Percentiles rank a stretch among this genome's conserved stretches.
These are phyloP conservation scores for Trematomus loennbergii DNA, from an alignment of 2,113 vertebrate species.

Conservation along the genomic window DNA sequence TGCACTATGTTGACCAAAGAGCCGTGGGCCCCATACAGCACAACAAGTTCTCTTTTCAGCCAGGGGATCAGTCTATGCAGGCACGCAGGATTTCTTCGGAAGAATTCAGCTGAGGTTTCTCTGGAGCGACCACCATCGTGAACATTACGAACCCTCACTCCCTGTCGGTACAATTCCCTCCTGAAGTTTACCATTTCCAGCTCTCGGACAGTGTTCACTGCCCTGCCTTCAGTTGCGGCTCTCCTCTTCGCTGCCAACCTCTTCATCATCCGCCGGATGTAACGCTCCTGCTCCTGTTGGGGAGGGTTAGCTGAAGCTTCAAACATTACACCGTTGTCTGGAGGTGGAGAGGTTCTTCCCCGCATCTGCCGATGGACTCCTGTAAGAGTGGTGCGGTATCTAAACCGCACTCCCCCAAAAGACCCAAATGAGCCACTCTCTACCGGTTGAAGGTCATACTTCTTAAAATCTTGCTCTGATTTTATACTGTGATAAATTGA, in stretches of 20 bases:
- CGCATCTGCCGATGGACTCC: constrained; percentile 76
- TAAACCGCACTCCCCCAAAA: constrained; percentile 88
- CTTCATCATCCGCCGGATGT: constrained; percentile 86
- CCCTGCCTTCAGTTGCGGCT: constrained; percentile 84
- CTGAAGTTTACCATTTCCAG: constrained; percentile 94
- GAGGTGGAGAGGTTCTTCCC: constrained; percentile 83
- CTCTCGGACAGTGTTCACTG: constrained; percentile 84
- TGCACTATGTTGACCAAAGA: constrained; percentile 93
- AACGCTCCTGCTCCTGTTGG: constrained; percentile 74
- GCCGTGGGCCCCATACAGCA: constrained; percentile 91
- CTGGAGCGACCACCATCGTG: constrained; percentile 91
- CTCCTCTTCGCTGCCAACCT: constrained; percentile 85
- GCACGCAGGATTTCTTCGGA: constrained; percentile 92
- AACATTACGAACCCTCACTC: constrained; percentile 87
- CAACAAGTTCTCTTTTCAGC: constrained; percentile 92
- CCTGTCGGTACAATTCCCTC: constrained; percentile 90
- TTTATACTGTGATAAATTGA: constrained; percentile 95
- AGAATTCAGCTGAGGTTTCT: constrained; percentile 94
- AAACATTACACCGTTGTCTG: constrained; percentile 89
- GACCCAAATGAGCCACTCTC: constrained; percentile 86
- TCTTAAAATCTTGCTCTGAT: constrained; percentile 93
- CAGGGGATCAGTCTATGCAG: constrained; percentile 94
- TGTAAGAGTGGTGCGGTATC: constrained; percentile 92
- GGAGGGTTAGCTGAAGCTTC: constrained; percentile 77
- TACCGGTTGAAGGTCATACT: constrained; percentile 87